Base-by-base conservation (phyloP, 2,113 vertebrate species). In the Varanus komodoensis region DNA sequence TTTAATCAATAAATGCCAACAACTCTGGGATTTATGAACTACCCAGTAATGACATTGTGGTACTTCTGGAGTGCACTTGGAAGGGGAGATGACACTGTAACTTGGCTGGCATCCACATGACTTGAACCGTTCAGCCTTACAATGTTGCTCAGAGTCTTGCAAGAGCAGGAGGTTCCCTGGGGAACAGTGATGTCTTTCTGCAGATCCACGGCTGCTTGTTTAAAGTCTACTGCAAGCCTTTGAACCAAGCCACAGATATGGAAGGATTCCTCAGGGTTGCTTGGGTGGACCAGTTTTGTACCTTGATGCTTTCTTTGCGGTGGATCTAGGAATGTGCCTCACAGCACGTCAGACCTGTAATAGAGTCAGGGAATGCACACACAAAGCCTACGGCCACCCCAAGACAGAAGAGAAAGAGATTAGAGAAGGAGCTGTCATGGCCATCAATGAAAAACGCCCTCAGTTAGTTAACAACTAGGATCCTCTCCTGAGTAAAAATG, bases 1-100 rank as follows among this genome's bases (percentile, higher is more conserved):
- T 94, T 87, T 87, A 94, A 88, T 94, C 93, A 93, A 86, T 93
- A 95, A 82, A 29, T 89, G 91, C 85, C 95, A 94, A 75, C 68
- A 67, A 1, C 32, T 92, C 57, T 87, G 64, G 82, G 84, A 95
- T 96, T 94, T 95, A 94, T 94, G 92, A 89, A 91, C 92, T 91
- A 1, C 2, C 29, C 11, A 6, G 32, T 88, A 92, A 78, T 15
- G 75, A 75, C 93, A 91, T 90, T 23, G 73, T n/a, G 50, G 14
- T 12, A 90, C 95, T 69, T 91, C 44, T 93, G 68, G 73, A 83
- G 52, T 19, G n/a, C 6, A 38, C 74, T 92, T 57, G 38, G 38
- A 85, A 88, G 17, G 89, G 38, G 23, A 73, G 84, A 83, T 86
- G 38, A 74, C 1, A 88, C 48, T 2, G 6, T 6, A 64, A 23